A percentile compares a stretch with the other conserved stretches of the same genome.
Evolutionary conservation across 2,888 invertebrate species (phyloP).

Genomic region (Cyaniris semiargus): DNA sequence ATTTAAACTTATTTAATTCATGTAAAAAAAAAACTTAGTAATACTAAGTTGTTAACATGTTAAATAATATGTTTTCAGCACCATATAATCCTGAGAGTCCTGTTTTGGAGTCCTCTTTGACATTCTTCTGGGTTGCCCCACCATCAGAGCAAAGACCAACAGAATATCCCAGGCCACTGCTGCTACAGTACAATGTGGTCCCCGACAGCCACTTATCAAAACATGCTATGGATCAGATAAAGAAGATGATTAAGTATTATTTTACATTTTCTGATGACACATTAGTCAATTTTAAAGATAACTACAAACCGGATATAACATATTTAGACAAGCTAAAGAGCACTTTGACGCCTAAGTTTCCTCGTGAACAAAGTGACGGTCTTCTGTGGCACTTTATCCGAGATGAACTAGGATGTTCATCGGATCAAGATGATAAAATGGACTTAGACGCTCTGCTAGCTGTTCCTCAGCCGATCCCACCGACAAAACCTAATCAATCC

Average conservation of each 20-base stretch:
- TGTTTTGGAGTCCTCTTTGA: conserved; percentile 89
- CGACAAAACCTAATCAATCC: conserved; percentile 64
- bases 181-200: conserved; percentile 91
- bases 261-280: conserved; percentile 77
- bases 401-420: conserved; percentile 85
- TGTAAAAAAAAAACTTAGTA: background rate
- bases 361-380: conserved; percentile 88
- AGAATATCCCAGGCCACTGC: conserved; percentile 95
- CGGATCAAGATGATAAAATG: conserved; percentile 85
- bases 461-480: conserved; percentile 78
- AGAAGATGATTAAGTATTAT: conserved; percentile 92
- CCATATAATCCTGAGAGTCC: conserved; percentile 91
- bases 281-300: conserved; percentile 76
- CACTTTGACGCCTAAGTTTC: conserved; percentile 89
- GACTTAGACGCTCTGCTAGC: conserved; percentile 80
- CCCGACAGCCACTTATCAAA: conserved; percentile 90
- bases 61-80: conserved; percentile 71
- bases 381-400: conserved; percentile 89
- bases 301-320: conserved; percentile 85
- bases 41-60: background rate
- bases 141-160: conserved; percentile 95
- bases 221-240: conserved; percentile 92
- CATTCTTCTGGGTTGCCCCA: conserved; percentile 97
- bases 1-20: background rate
- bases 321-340: conserved; percentile 93